Evolutionary conservation across 2,888 invertebrate species (phyloP).

Genomic region (Archips crataeganus): DNA sequence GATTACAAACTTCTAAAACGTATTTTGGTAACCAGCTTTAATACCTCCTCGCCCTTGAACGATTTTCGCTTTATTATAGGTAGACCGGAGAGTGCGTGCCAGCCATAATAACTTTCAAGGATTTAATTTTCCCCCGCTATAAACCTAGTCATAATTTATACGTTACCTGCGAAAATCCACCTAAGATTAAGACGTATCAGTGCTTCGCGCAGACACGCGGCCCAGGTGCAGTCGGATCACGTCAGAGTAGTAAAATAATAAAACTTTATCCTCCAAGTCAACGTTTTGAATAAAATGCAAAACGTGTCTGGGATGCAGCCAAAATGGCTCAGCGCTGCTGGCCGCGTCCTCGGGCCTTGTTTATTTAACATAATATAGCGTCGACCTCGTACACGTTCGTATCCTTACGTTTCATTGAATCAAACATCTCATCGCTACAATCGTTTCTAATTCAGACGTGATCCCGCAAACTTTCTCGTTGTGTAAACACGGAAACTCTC

Average conservation of each 20-base stretch:
- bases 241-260: constrained; percentile 84
- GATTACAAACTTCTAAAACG: background rate
- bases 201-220: constrained; percentile 35
- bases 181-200: constrained; percentile 33
- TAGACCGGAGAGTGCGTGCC: constrained; percentile 43
- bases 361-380: constrained; percentile 69
- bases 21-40: constrained; percentile 15
- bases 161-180: constrained; percentile 17
- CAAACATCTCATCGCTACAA: constrained; percentile 58
- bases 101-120: constrained; percentile 49
- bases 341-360: constrained; percentile 57
- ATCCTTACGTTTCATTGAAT: constrained; percentile 65
- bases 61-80: constrained; percentile 44
- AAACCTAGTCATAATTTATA: constrained; percentile 36
- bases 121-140: constrained; percentile 49
- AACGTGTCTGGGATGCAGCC: constrained; percentile 84
- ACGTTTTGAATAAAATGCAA: constrained; percentile 85
- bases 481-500: constrained; percentile 48
- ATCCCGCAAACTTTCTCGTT: constrained; percentile 46
- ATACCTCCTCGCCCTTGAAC: constrained; percentile 9
- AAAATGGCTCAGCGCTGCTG: constrained; percentile 60
- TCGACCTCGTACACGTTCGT: constrained; percentile 59
- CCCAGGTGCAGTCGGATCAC: constrained; percentile 77
- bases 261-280: constrained; percentile 83
- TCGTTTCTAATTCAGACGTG: constrained; percentile 54